phyloP scores from a whole-genome alignment of 2,113 vertebrate genomes.

The Peromyscus polionotus region DNA sequence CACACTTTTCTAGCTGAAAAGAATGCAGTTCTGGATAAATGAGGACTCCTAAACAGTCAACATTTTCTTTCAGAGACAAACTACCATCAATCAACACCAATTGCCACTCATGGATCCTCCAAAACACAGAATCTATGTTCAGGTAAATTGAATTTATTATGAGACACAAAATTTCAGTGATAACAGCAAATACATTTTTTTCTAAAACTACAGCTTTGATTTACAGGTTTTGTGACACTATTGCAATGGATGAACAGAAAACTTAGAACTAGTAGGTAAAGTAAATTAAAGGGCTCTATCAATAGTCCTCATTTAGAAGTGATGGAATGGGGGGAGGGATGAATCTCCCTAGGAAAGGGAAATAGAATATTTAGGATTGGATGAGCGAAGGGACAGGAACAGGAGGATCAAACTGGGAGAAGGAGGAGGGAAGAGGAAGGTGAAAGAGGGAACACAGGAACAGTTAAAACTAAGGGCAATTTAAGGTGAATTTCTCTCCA shows the following conservation, averaged over 20 bases:
- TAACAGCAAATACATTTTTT: not conserved
- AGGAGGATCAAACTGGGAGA: not conserved
- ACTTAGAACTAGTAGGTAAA: not conserved
- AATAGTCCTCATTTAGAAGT: not conserved
- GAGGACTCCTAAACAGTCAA: not conserved
- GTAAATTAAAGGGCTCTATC: not conserved
- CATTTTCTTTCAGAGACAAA: not conserved
- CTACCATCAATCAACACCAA: not conserved
- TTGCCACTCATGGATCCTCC: not conserved
- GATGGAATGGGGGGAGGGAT: not conserved
- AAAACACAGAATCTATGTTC: not conserved
- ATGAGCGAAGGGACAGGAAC: not conserved
- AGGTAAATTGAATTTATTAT: not conserved
- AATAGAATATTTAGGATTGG: not conserved
- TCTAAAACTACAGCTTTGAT: not conserved
- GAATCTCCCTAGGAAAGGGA: not conserved
- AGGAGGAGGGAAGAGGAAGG: not conserved
- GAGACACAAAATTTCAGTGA: not conserved
- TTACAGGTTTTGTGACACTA: not conserved
- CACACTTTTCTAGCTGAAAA: not conserved
- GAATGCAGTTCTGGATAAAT: not conserved
- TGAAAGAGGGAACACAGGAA: not conserved
- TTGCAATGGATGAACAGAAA: not conserved
- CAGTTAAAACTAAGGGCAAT: not conserved
- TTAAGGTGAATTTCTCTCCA: not conserved